phyloP scores from a whole-genome alignment of 2,113 vertebrate genomes.

The Brachyhypopomus gauderio region DNA sequence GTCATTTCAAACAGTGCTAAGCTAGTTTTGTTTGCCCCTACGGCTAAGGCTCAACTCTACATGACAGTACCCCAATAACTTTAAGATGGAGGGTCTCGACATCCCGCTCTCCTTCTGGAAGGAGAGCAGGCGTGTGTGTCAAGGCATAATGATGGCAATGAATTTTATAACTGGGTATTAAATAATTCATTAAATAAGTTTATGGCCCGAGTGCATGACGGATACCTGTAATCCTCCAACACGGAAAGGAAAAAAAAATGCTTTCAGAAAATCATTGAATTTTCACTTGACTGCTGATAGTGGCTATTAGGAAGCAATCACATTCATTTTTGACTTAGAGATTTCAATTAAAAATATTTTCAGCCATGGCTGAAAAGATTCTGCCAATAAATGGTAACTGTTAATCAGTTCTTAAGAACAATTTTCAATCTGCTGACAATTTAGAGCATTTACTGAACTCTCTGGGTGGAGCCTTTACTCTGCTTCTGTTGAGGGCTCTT shows the following conservation, averaged over 20 bases:
- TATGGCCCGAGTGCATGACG: conserved; percentile 50
- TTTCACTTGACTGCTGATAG: neutral
- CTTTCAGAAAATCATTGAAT: conserved; percentile 4
- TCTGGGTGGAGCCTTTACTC: neutral
- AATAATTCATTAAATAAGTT: conserved; percentile 64
- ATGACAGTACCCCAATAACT: neutral
- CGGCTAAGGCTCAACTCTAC: neutral
- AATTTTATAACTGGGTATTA: conserved; percentile 63
- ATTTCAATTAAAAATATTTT: conserved; percentile 27
- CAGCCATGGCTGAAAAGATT: conserved; percentile 9
- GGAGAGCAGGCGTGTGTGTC: neutral
- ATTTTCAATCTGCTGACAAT: neutral
- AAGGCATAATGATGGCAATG: conserved; percentile 38
- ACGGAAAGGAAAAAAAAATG: neutral
- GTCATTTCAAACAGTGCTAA: neutral
- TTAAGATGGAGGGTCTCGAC: neutral
- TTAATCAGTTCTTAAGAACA: neutral
- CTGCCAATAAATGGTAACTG: neutral
- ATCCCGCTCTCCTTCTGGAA: neutral
- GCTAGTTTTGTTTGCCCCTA: too few species aligned
- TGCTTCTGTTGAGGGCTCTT: neutral
- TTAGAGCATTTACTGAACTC: neutral
- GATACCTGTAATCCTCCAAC: neutral
- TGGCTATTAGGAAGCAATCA: neutral
- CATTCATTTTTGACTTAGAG: conserved; percentile 34